Base-by-base conservation (phyloP, 2,113 vertebrate species). In the Microtus ochrogaster region DNA sequence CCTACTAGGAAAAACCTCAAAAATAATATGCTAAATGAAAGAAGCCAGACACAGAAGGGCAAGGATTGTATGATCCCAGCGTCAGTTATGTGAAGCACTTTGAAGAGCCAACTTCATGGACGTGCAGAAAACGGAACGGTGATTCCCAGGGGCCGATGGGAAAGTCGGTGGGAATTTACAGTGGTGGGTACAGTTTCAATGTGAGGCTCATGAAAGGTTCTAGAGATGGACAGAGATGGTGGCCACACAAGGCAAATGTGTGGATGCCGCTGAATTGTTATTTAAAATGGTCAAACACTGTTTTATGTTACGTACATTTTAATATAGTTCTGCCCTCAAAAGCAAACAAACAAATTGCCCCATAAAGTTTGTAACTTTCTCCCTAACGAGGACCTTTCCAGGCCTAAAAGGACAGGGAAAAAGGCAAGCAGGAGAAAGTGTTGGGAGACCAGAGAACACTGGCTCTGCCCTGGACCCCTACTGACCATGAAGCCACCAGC, bases 321-420 rank as follows among this genome's bases (percentile, higher is more conserved):
- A 83, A 79, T n/a, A 30, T 14, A 90, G 21, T 28, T n/a, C 72
- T 12, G 91, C 49, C 81, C 81, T 28, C 81, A 26, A 41, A 83
- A 63, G 11, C 79, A 82, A 82, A 6, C 79, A 82, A 82, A 36
- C 33, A n/a, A 61, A 82, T 16, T 7, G 78, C 63, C 17, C 61
- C 77, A 41, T 73, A 16, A 30, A 85, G 21, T 63, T 9, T 74
- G 47, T 98, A 95, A 96, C 97, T 92, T 91, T 89, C 58, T 97
- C 77, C 85, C 76, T 98, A 97, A 85, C 95, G 95, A 94, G 70
- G 97, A 93, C 97, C 78, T 96, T 97, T 92, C 96, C 68, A 97
- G 92, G 90, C 93, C 90, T 97, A 68, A 87, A 97, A 97, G 92
- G n/a, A 28, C 21, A 86, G n/a, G 84, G 74, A 96, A 72, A 97